Base-by-base conservation (phyloP, 2,797 vertebrate genomes). In the Trachurus trachurus region DNA sequence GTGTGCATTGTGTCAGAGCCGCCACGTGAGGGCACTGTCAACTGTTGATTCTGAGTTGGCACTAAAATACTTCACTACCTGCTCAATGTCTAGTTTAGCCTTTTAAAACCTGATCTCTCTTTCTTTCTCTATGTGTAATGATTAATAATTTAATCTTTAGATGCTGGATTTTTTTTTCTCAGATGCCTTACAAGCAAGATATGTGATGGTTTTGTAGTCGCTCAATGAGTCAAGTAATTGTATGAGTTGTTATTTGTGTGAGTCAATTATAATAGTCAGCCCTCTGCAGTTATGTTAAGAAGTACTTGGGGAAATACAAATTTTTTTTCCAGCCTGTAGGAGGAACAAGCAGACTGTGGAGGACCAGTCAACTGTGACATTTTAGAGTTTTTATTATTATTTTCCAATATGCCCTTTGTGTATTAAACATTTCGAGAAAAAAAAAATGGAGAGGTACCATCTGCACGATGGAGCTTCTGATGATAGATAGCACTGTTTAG, bases 11-110 rank as follows among this genome's bases (percentile, higher is more conserved):
- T 63, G 45, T 62, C 61, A 39, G 19, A 88, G 62, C 54, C 57
- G 13, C 92, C 93, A 94, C 88, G 19, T 66, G 93, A 84, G 92
- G 92, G 92, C 91, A 82, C 82, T 93, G 74, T 90, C 58, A 85
- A 83, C 88, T 90, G 71, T 80, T 79, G 22, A 83, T 81, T 86
- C 60, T 81, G 66, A 78, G 62, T 59, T 53, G 26, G 44, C 21
- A 49, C 39, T 56, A 65, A 71, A 72, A 56, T 21, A 15, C 15
- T 2, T 31, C 16, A 31, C 11, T 29, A 85, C 66, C 67, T 66
- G 53, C 44, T 66, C 34, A 58, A 13, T 44, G 54, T 63, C 12
- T 29, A 50, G 13, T 42, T 57, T 52, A 56, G 26, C 1, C 44
- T 77, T 40, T 66, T 66, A 12, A 45, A 10, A 45, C 50, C 37